Percentiles rank a stretch among this genome's conserved stretches.
These are phyloP conservation scores for Rhinogobius similis DNA, from an alignment of 2,113 vertebrate genomes.

Conservation along the genomic window DNA sequence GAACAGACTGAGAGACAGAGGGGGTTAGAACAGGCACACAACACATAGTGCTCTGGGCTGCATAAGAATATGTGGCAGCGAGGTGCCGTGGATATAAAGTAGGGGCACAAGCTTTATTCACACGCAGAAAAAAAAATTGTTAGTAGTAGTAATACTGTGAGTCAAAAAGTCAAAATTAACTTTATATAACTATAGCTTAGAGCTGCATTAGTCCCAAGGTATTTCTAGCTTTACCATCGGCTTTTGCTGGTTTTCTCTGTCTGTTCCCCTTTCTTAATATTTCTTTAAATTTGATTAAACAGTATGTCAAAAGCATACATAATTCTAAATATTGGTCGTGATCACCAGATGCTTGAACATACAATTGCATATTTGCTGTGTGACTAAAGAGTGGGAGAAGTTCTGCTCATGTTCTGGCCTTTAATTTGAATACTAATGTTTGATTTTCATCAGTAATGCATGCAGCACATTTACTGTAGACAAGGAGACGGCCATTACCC, in stretches of 20 bases:
- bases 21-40: conserved; percentile 54
- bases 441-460: conserved; percentile 35
- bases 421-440: conserved; percentile 52
- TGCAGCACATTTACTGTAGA: conserved; percentile 27
- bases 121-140: not conserved
- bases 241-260: too few relatives aligned
- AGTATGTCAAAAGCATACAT: not conserved
- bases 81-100: conserved; percentile 20
- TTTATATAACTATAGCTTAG: too few relatives aligned
- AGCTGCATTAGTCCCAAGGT: too few relatives aligned
- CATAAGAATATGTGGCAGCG: conserved; percentile 59
- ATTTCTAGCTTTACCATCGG: too few relatives aligned
- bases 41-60: conserved; percentile 56
- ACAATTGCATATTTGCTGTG: not conserved
- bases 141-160: not conserved
- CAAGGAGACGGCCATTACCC: conserved; percentile 27
- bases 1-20: conserved; percentile 69
- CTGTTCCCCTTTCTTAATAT: too few relatives aligned
- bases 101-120: not conserved
- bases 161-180: not conserved
- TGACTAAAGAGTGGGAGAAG: conserved; percentile 10
- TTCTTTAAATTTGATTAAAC: too few relatives aligned
- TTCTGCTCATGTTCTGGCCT: conserved; percentile 39
- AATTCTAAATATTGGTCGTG: not conserved
- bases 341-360: not conserved